A percentile compares a stretch with the other conserved stretches of the same genome.
Evolutionary conservation across 2,888 invertebrate species (phyloP).

Genomic region (Lepidonotus clava): DNA sequence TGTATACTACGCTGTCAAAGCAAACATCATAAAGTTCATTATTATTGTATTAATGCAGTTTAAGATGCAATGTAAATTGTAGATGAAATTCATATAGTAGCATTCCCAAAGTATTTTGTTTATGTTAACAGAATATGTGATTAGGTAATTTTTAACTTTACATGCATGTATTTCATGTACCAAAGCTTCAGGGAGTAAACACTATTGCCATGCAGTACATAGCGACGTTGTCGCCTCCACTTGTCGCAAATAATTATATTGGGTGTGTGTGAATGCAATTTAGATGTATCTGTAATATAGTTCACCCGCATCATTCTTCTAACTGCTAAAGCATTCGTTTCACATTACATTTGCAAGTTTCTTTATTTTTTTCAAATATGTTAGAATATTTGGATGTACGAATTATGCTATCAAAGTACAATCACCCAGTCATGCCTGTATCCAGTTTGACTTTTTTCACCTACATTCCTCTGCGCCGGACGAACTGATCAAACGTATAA

Average conservation of each 20-base stretch:
- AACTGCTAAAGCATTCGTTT: slow-evolving; percentile 42
- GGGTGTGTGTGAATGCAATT: neutral
- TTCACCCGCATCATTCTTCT: slow-evolving; percentile 21
- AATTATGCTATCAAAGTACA: neutral
- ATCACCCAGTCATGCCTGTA: slow-evolving; percentile 21
- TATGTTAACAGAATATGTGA: slow-evolving; percentile 40
- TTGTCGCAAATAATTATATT: slow-evolving; percentile 9
- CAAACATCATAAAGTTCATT: slow-evolving; percentile 36
- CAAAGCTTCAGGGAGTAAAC: slow-evolving; percentile 38
- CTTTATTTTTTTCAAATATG: neutral
- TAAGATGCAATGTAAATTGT: slow-evolving; percentile 53
- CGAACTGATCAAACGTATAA: too few relatives aligned
- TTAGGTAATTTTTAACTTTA: slow-evolving; percentile 42
- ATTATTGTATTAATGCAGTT: slow-evolving; percentile 34
- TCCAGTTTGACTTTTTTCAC: neutral
- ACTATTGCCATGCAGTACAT: slow-evolving; percentile 29
- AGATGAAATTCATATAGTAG: slow-evolving; percentile 44
- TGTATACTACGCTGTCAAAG: slow-evolving; percentile 24
- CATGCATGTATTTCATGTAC: slow-evolving; percentile 47
- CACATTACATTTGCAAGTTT: slow-evolving; percentile 36
- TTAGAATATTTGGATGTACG: slow-evolving; percentile 27
- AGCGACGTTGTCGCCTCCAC: neutral
- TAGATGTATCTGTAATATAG: slow-evolving; percentile 35
- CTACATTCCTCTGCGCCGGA: neutral
- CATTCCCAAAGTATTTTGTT: slow-evolving; percentile 51